These are phyloP conservation scores for Atractosteus spatula DNA, from an alignment of 2,113 vertebrate genomes.

Conservation along the genomic window DNA sequence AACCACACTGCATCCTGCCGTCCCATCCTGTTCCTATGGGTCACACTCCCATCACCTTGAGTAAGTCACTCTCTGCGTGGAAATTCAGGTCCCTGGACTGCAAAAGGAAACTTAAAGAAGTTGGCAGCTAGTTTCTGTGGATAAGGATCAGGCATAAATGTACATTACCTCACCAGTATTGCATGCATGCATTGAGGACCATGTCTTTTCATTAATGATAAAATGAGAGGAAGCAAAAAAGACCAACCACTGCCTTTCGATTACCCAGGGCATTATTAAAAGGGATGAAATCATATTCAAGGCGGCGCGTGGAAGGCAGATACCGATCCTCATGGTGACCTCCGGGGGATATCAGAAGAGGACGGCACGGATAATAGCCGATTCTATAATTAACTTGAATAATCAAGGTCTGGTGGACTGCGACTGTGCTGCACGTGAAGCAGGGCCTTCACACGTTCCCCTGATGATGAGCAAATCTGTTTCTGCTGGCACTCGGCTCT, in stretches of 20 bases:
- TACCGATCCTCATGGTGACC: slow-evolving; percentile 93
- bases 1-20: too few relatives aligned
- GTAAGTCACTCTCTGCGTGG: too few relatives aligned
- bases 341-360: slow-evolving; percentile 93
- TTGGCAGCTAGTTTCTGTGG: background rate
- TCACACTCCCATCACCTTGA: too few relatives aligned
- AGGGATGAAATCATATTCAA: slow-evolving; percentile 87
- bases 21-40: too few relatives aligned
- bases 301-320: slow-evolving; percentile 60
- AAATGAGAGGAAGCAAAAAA: background rate
- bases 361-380: slow-evolving; percentile 89
- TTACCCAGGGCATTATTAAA: slow-evolving; percentile 80
- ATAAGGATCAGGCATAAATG: background rate
- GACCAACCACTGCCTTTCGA: background rate
- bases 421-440: slow-evolving; percentile 28
- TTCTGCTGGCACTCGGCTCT: slow-evolving; percentile 37
- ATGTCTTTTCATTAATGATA: background rate
- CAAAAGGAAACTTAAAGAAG: background rate
- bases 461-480: slow-evolving; percentile 46
- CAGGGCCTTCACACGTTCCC: slow-evolving; percentile 46
- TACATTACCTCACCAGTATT: background rate
- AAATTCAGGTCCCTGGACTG: background rate
- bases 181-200: background rate
- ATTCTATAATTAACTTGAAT: slow-evolving; percentile 90
- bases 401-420: slow-evolving; percentile 71